phyloP scores from a whole-genome alignment of 2,113 vertebrate species.

The Gambusia affinis region DNA sequence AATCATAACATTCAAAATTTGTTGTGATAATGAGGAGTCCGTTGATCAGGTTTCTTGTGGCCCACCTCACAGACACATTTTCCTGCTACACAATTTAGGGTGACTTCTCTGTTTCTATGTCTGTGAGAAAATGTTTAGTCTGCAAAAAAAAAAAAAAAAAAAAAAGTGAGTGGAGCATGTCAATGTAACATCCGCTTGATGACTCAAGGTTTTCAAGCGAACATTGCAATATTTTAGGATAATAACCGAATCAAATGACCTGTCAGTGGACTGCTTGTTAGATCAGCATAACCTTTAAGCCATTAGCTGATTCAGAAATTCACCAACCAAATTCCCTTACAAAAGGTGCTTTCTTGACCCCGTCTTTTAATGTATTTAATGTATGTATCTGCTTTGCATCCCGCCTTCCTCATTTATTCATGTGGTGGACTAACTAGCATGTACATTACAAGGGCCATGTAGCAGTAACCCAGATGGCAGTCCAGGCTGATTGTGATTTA shows the following conservation, averaged over 20 bases:
- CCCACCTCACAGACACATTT: not conserved
- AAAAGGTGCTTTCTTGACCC: not conserved
- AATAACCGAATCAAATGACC: not conserved
- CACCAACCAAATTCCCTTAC: not conserved
- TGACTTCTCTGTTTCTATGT: not conserved
- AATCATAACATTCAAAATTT: not conserved
- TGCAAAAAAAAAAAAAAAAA: not conserved
- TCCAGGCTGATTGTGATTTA: slow-evolving; percentile 78
- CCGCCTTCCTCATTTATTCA: slow-evolving; percentile 54
- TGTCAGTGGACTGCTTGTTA: not conserved
- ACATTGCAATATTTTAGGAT: not conserved
- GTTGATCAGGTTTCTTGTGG: not conserved
- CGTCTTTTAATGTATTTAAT: slow-evolving; percentile 33
- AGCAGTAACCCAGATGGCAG: slow-evolving; percentile 77
- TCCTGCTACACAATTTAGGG: not conserved
- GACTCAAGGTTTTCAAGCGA: not conserved
- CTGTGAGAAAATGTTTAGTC: no score
- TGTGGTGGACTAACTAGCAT: slow-evolving; percentile 62
- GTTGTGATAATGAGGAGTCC: not conserved
- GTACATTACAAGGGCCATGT: slow-evolving; percentile 72
- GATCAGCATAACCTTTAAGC: not conserved
- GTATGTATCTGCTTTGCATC: slow-evolving; percentile 44
- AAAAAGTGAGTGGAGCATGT: not conserved
- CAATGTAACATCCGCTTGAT: not conserved
- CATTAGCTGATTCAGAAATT: not conserved